phyloP scores from a whole-genome alignment of 2,888 invertebrate genomes.

The Agriopis aurantiaria region DNA sequence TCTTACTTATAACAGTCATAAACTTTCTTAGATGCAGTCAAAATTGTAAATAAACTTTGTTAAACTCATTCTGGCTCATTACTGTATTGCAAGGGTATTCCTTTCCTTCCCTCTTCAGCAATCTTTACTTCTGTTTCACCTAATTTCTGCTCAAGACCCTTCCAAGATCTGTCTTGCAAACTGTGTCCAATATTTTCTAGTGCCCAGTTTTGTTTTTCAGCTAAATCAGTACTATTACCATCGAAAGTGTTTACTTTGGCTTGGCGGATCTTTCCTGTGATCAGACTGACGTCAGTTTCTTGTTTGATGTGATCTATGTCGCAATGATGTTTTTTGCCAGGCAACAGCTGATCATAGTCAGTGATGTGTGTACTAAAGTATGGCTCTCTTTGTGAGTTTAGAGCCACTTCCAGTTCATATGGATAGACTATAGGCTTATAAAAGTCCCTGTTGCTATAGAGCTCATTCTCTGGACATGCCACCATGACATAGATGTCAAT shows the following conservation, averaged over 20 bases:
- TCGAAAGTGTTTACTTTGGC: slow-evolving; percentile 68
- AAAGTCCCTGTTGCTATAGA: slow-evolving; percentile 94
- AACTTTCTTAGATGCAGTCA: not conserved
- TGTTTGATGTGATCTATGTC: slow-evolving; percentile 74
- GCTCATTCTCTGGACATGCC: slow-evolving; percentile 96
- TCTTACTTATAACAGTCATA: slow-evolving; percentile 7
- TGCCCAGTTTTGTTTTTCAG: slow-evolving; percentile 82
- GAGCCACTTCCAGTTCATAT: slow-evolving; percentile 95
- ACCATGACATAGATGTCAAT: slow-evolving; percentile 97
- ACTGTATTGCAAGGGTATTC: slow-evolving; percentile 90
- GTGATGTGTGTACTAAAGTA: slow-evolving; percentile 88
- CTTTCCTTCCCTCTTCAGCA: slow-evolving; percentile 90
- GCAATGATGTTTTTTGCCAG: slow-evolving; percentile 86
- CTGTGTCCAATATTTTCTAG: slow-evolving; percentile 88
- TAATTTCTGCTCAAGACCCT: slow-evolving; percentile 93
- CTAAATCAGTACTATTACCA: slow-evolving; percentile 69
- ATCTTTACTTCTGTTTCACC: slow-evolving; percentile 90
- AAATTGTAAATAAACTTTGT: slow-evolving; percentile 51
- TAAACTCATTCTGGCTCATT: slow-evolving; percentile 82
- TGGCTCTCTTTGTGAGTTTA: slow-evolving; percentile 87
- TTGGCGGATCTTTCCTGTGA: slow-evolving; percentile 90
- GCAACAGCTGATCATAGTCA: slow-evolving; percentile 91
- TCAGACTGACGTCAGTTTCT: slow-evolving; percentile 89
- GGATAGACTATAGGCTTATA: slow-evolving; percentile 96
- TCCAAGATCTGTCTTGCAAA: slow-evolving; percentile 91